A percentile compares a stretch with the other conserved stretches of the same genome.
Evolutionary conservation across 2,797 vertebrate genomes (phyloP).

Genomic region (Allobates femoralis): DNA sequence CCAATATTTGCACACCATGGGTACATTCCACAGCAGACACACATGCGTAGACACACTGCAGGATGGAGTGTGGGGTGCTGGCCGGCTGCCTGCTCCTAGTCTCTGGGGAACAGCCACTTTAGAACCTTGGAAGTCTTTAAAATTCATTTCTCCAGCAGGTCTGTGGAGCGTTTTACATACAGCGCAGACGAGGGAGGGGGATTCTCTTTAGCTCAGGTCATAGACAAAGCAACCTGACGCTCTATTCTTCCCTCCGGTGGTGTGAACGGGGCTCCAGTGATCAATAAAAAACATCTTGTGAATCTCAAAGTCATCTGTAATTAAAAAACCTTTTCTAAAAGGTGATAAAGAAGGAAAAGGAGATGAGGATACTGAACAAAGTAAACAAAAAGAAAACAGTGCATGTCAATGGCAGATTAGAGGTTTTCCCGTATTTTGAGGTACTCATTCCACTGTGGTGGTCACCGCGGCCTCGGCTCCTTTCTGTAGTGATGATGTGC

Average conservation of each 20-base stretch:
- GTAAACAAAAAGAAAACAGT: too few relatives aligned
- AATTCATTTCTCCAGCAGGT: conserved; percentile 94
- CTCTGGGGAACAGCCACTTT: conserved; percentile 88
- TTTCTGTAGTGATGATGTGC: too few relatives aligned
- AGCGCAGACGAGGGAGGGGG: conserved; percentile 69
- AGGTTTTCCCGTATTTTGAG: too few relatives aligned
- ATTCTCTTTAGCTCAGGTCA: conserved; percentile 76
- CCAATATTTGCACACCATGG: background rate
- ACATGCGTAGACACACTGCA: conserved; percentile 51
- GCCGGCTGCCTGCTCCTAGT: conserved; percentile 88
- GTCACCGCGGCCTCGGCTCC: too few relatives aligned
- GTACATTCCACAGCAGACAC: background rate
- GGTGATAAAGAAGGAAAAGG: background rate
- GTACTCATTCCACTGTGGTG: too few relatives aligned
- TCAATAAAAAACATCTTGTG: conserved; percentile 82
- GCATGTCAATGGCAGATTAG: too few relatives aligned
- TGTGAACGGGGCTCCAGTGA: conserved; percentile 79
- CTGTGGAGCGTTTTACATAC: conserved; percentile 87
- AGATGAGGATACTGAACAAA: background rate
- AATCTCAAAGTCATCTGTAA: conserved; percentile 81
- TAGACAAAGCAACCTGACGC: conserved; percentile 82
- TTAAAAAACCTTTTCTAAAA: conserved; percentile 73
- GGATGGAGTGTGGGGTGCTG: conserved; percentile 80
- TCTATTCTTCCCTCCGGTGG: conserved; percentile 83
- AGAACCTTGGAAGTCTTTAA: conserved; percentile 95